Percentiles rank a stretch among this genome's conserved stretches.
phyloP scores from a whole-genome alignment of 2,113 vertebrate genomes.

The Rostratula benghalensis region DNA sequence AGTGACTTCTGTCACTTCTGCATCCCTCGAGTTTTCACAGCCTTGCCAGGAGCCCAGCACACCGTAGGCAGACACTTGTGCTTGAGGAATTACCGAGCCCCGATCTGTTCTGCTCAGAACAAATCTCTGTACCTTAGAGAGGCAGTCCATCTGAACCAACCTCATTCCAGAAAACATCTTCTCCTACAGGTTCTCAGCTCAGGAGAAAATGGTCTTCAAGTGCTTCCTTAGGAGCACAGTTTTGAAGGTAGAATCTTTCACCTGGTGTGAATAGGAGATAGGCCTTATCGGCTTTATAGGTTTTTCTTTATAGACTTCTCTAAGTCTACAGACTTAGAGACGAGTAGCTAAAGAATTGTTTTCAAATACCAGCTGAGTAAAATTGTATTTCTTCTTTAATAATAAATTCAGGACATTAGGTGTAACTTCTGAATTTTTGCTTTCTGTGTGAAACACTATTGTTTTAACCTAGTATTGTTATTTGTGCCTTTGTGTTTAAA shows the following conservation, averaged over 20 bases:
- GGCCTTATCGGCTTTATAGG: not conserved
- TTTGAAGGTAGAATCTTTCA: not conserved
- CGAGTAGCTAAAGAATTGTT: not conserved
- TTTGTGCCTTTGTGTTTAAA: not conserved
- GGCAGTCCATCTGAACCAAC: not conserved
- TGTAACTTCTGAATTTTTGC: not conserved
- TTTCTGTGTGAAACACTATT: not conserved
- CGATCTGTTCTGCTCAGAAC: not conserved
- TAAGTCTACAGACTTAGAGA: not conserved
- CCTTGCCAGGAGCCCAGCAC: not conserved
- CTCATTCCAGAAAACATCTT: not conserved
- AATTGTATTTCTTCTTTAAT: not conserved
- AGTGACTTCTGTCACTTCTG: conserved; percentile 26
- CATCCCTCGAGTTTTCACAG: not conserved
- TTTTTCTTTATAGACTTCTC: too few relatives aligned
- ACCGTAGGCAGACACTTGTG: fast-evolving
- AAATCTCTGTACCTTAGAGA: not conserved
- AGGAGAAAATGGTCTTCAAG: not conserved
- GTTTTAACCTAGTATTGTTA: not conserved
- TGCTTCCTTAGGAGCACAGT: not conserved
- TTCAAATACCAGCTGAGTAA: not conserved
- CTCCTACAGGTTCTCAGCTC: not conserved
- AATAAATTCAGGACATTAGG: not conserved
- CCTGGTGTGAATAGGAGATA: not conserved
- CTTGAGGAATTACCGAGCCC: not conserved